Base-by-base conservation (phyloP, 2,113 vertebrate genomes). In the Hemicordylus capensis region DNA sequence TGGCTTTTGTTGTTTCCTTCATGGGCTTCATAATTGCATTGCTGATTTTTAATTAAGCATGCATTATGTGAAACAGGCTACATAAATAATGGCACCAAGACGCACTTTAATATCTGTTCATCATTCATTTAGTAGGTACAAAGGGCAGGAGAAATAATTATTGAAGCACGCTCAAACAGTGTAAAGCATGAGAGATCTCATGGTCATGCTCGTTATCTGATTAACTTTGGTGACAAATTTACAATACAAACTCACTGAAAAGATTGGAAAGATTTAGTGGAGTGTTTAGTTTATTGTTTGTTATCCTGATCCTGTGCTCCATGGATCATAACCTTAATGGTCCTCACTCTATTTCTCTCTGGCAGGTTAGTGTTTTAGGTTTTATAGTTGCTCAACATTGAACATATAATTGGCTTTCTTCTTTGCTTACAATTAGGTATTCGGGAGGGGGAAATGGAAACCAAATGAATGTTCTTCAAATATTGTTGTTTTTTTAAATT, bases 21-120 rank as follows among this genome's bases (percentile, higher is more conserved):
- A 88, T 89, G 81, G 81, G 76, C 75, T 84, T 86, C 86, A 90
- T 92, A 93, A 94, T 90, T 85, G 83, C 85, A 82, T 58, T 80
- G 88, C 87, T 91, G 91, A 91, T 94, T 93, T 93, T 94, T 95
- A 95, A 94, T 94, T 94, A 93, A 91, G 76, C 77, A 64, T 83
- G 72, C 63, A 89, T 93, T 94, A 92, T 91, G 67, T 91, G 89
- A 89, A 91, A 90, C 88, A 86, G 90, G 90, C 84, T 51, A 34
- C 84, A 89, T 89, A 91, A 94, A 92, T 93, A 92, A 92, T 89
- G 77, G 85, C 92, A 73, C 77, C 58, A 87, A 93, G 90, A 76
- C 17, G 0, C 63, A 66, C 88, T 92, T 92, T 92, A 94, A 91
- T 94, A 89, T 88, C 85, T 87, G 89, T 92, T 94, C 88, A 91